phyloP scores from a whole-genome alignment of 2,113 vertebrate species.

The Argyrosomus japonicus region DNA sequence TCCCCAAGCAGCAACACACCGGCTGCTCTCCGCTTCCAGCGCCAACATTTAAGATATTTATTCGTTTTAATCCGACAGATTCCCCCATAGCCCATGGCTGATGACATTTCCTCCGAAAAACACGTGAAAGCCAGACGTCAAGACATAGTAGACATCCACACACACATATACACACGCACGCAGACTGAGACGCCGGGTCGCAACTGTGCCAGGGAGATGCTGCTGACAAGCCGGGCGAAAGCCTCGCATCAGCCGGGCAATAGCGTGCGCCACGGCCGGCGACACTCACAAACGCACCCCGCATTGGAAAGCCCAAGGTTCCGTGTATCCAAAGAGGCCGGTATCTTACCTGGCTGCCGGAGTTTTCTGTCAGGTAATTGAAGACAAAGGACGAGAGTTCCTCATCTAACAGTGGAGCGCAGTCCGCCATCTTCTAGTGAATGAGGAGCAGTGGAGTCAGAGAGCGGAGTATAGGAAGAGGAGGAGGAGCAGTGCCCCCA shows the following conservation, averaged over 20 bases:
- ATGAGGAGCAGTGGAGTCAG: conserved; percentile 81
- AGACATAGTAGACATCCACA: conserved; percentile 28
- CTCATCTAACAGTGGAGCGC: conserved; percentile 95
- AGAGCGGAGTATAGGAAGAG: conserved; percentile 79
- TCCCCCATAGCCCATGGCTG: not conserved
- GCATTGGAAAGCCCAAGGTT: conserved; percentile 16
- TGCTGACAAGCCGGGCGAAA: conserved; percentile 55
- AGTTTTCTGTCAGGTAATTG: conserved; percentile 94
- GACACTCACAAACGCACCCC: conserved; percentile 52
- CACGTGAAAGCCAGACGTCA: conserved; percentile 83
- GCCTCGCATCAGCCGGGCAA: conserved; percentile 61
- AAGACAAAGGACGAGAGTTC: conserved; percentile 98
- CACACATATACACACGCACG: conserved; percentile 12
- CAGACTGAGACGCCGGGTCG: conserved; percentile 61
- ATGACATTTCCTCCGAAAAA: conserved; percentile 71
- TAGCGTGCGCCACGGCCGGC: conserved; percentile 37
- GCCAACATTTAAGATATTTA: not conserved
- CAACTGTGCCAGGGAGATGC: conserved; percentile 60
- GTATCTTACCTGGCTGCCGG: conserved; percentile 90
- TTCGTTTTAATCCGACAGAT: conserved; percentile 7
- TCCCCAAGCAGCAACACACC: conserved; percentile 7
- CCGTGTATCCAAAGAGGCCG: conserved; percentile 8
- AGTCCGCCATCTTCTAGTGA: conserved; percentile 99
- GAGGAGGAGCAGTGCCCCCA: conserved; percentile 55
- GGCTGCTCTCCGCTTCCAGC: conserved; percentile 21